These are phyloP conservation scores for Scelioninae gen. 1 DNA, from an alignment of 2,888 invertebrate genomes.

Conservation along the genomic window DNA sequence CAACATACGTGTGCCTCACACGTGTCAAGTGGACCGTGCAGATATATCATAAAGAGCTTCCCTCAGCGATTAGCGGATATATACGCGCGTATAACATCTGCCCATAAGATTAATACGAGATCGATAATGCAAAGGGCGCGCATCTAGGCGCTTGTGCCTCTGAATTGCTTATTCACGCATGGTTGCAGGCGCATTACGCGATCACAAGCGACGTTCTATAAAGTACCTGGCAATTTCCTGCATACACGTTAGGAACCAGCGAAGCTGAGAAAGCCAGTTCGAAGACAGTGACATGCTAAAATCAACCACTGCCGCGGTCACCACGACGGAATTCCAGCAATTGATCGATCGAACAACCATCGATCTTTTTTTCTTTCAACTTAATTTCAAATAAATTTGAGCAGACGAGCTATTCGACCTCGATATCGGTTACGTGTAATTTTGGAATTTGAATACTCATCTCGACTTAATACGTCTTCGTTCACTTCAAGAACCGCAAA, in stretches of 20 bases:
- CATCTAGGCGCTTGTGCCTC: slow-evolving; percentile 60
- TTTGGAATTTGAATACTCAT: slow-evolving; percentile 45
- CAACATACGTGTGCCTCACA: slow-evolving; percentile 49
- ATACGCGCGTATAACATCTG: slow-evolving; percentile 65
- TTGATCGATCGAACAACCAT: slow-evolving; percentile 40
- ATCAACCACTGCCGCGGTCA: slow-evolving; percentile 26
- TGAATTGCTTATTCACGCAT: slow-evolving; percentile 69
- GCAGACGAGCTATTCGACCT: too few relatives aligned
- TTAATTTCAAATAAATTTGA: slow-evolving; percentile 12
- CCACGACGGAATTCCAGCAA: slow-evolving; percentile 38
- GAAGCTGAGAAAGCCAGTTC: slow-evolving; percentile 25
- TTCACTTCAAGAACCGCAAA: too few relatives aligned
- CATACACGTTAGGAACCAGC: slow-evolving; percentile 64
- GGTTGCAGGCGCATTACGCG: slow-evolving; percentile 58
- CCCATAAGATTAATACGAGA: slow-evolving; percentile 64
- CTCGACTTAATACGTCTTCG: slow-evolving; percentile 11
- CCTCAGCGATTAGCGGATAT: slow-evolving; percentile 67
- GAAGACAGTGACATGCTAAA: slow-evolving; percentile 43
- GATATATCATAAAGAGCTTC: slow-evolving; percentile 69
- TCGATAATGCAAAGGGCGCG: slow-evolving; percentile 67
- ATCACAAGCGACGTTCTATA: slow-evolving; percentile 63
- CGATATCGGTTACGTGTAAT: too few relatives aligned
- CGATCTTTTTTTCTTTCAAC: slow-evolving; percentile 36
- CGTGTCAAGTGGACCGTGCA: slow-evolving; percentile 67
- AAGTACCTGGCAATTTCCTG: slow-evolving; percentile 75